Evolutionary conservation across 2,113 vertebrate species (phyloP).

Genomic region (Piprites chloris): DNA sequence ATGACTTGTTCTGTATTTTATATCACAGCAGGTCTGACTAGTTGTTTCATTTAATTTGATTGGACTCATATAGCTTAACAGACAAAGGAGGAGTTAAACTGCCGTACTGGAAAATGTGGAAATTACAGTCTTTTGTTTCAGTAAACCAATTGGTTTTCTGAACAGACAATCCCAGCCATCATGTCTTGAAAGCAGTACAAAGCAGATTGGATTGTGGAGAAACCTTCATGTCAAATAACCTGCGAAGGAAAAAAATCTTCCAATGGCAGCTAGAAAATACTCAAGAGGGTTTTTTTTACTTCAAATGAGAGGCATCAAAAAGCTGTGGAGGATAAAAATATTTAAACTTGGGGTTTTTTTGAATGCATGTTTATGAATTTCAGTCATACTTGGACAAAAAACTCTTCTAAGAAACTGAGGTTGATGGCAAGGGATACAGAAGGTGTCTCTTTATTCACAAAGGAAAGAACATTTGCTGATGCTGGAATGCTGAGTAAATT

Average conservation of each 20-base stretch:
- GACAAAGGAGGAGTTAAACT: slow-evolving; percentile 45
- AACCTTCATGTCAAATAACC: slow-evolving; percentile 35
- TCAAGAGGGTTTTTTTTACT: not conserved
- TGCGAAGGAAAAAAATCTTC: slow-evolving; percentile 8
- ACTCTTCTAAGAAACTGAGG: not conserved
- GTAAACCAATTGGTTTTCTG: slow-evolving; percentile 54
- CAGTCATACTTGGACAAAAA: slow-evolving; percentile 23
- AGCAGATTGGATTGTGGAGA: slow-evolving; percentile 32
- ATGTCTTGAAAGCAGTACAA: slow-evolving; percentile 43
- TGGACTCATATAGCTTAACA: not conserved
- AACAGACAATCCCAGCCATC: slow-evolving; percentile 27
- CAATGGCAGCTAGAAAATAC: slow-evolving; percentile 28
- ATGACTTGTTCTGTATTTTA: not conserved
- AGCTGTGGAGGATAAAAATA: not conserved
- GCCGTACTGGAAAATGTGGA: slow-evolving; percentile 47
- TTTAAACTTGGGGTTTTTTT: not conserved
- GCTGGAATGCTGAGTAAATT: slow-evolving; percentile 31
- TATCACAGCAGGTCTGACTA: not conserved
- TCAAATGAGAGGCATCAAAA: not conserved
- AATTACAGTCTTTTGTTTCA: slow-evolving; percentile 68
- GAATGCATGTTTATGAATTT: not conserved
- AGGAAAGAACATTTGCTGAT: slow-evolving; percentile 55
- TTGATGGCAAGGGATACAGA: not conserved
- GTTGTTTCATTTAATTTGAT: slow-evolving; percentile 26
- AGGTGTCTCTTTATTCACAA: slow-evolving; percentile 14